Evolutionary conservation across 2,797 vertebrate genomes (phyloP), one percentile per base, ranked within the genome.

Genomic region (Oreonectes daqikongensis): DNA sequence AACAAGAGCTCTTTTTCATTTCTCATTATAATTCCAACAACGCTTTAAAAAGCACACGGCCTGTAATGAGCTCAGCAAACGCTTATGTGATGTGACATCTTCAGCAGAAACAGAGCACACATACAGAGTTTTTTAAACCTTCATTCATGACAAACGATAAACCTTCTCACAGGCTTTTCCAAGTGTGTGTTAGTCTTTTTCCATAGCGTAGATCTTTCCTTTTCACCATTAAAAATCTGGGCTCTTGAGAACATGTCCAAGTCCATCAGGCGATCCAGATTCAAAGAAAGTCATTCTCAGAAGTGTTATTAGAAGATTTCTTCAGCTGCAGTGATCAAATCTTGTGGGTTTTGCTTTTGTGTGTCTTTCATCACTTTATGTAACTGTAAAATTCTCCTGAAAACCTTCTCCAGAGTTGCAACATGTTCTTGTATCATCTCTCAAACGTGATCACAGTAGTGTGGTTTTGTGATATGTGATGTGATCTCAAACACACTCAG

Each of bases 201-300:
- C 72, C 72, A 66, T 67, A 50, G 24, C 61, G 12, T 22, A 55
- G 26, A 55, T 6, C 57, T 66, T 66, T 46, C 72, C 72, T 66
- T 46, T 75, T 18, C 35, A 55, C 61, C 17, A 52, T 66, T 20
- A 11, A 24, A 22, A 57, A 66, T 30, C 46, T 8, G 50, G 17
- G 35, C 50, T 55, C 48, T 55, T 42, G 48, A 50, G 72, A 75
- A 64, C 35, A 50, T 30, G 24, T 75, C 61, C 72, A 75, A 75
- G 48, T 55, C 24, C 48, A 75, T 66, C 72, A 24, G 72, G 46
- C 60, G 17, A 26, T 53, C 40, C 69, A 30, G 69, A 53, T 61
- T 46, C 20, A 61, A 26, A 30, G n/a, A 2, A 30, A 53, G 52
- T 22, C 52, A 24, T 3, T 20, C n/a, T 24, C 5, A 55, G 12